These are phyloP conservation scores for Microctonus brassicae DNA, from an alignment of 2,888 invertebrate genomes.

Conservation along the genomic window DNA sequence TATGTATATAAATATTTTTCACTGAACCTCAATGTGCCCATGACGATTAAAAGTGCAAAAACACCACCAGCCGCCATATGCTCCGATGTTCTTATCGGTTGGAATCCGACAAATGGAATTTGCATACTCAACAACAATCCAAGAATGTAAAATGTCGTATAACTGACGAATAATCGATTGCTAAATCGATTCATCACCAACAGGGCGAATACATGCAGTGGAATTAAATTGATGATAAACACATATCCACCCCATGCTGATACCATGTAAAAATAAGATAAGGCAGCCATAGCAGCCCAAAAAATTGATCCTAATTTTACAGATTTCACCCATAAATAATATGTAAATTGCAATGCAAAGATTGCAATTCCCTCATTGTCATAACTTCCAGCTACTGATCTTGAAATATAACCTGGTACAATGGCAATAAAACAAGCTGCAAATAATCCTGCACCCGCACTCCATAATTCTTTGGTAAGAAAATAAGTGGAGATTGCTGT, in stretches of 20 bases:
- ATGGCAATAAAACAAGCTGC: slow-evolving; percentile 99
- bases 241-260: slow-evolving; percentile 99
- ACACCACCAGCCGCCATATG: slow-evolving; percentile 99
- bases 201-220: slow-evolving; percentile 95
- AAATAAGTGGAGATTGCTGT: slow-evolving; percentile 98
- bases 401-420: slow-evolving; percentile 98
- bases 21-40: slow-evolving; percentile 79
- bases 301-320: slow-evolving; percentile 98
- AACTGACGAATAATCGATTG: slow-evolving; percentile 91
- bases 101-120: slow-evolving; percentile 96
- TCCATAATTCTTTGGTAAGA: slow-evolving; percentile 98
- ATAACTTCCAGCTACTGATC: slow-evolving; percentile 99
- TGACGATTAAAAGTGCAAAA: slow-evolving; percentile 92
- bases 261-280: slow-evolving; percentile 99
- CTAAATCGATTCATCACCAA: slow-evolving; percentile 97
- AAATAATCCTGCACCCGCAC: slow-evolving; percentile 94
- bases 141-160: slow-evolving; percentile 96
- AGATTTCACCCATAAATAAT: slow-evolving; percentile 97
- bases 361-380: slow-evolving; percentile 99
- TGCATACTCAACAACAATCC: slow-evolving; percentile 98
- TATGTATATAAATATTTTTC: slow-evolving; percentile 4
- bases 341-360: slow-evolving; percentile 98
- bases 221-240: slow-evolving; percentile 99
- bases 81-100: slow-evolving; percentile 98
- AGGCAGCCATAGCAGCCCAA: slow-evolving; percentile 93